phyloP scores from a whole-genome alignment of 2,113 vertebrate genomes.

The Marmota flaviventris region DNA sequence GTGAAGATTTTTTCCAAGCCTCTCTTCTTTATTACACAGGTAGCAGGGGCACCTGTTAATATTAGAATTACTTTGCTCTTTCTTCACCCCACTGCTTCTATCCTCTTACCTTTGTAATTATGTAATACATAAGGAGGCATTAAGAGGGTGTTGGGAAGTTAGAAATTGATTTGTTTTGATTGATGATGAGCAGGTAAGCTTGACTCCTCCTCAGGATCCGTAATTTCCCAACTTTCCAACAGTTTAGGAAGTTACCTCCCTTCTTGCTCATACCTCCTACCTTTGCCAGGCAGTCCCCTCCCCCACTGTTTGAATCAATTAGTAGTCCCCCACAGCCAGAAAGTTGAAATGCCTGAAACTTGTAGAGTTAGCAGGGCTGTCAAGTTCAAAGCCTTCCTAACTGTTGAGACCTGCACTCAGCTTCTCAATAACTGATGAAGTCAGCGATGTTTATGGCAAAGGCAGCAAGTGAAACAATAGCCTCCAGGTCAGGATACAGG shows the following conservation, averaged over 20 bases:
- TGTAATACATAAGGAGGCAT: not conserved
- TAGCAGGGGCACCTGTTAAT: not conserved
- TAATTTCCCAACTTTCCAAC: not conserved
- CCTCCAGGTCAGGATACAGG: conserved; percentile 63
- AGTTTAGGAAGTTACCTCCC: not conserved
- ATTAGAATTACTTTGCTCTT: not conserved
- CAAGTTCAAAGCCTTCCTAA: conserved; percentile 66
- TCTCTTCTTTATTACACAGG: not conserved
- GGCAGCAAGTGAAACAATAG: conserved; percentile 25
- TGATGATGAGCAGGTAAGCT: not conserved
- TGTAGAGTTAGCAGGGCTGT: not conserved
- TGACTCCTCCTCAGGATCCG: not conserved
- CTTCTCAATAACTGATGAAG: conserved; percentile 43
- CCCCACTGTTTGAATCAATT: not conserved
- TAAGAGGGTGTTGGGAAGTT: not conserved
- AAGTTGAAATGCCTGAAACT: conserved; percentile 12
- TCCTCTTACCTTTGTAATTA: not conserved
- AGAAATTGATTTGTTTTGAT: not conserved
- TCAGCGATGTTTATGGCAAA: conserved; percentile 57
- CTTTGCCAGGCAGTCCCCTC: not conserved
- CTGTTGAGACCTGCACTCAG: conserved; percentile 49
- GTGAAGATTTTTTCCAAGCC: not conserved
- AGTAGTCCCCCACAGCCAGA: not conserved
- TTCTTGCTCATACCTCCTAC: not conserved
- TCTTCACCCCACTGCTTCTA: not conserved